Evolutionary conservation across 2,113 vertebrate genomes (phyloP), one percentile per base, ranked within the genome.

Genomic region (Ascaphus truei): DNA sequence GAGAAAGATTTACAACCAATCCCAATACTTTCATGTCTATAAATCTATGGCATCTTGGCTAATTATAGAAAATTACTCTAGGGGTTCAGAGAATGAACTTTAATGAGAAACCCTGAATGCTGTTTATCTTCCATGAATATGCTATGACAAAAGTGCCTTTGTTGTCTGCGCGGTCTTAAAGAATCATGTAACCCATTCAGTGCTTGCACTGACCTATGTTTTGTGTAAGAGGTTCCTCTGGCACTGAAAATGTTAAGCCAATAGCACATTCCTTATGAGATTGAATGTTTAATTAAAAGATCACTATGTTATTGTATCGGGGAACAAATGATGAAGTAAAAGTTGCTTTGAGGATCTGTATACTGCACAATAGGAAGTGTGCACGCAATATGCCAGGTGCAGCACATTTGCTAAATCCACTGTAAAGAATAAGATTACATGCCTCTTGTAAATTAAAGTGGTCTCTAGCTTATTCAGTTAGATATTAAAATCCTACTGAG

Each of bases 221-320:
- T 59, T 59, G 31, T 37, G 27, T 36, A 22, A 25, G 31, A 51
- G n/a, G 10, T n/a, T 2, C 13, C 9, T 29, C 22, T 60, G 31
- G 37, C 31, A 30, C 31, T 53, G 36, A 41, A 15, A 64, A 33
- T 34, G 47, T 65, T 75, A 36, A 57, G 71, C 61, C 18, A 61
- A 22, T 62, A 30, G 1, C 41, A 22, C 18, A 76, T 79, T 79
- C 55, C 58, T 62, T 29, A 62, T 0, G 62, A 11, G 31, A 72
- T 75, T 76, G 15, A 2, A 55, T 62, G 52, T 0, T 56, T 43
- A 75, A 77, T 73, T 41, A 69, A 37, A 53, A 29, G 30, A 22
- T 71, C 74, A 71, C 69, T 39, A 34, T 34, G 22, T 43, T 48
- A 27, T 26, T 72, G 36, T 36, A 20, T 20, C 1, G 0, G 0